Conservation (phyloP, 2,797 vertebrate genomes). For the Sebastolobus altivelis region DNA sequence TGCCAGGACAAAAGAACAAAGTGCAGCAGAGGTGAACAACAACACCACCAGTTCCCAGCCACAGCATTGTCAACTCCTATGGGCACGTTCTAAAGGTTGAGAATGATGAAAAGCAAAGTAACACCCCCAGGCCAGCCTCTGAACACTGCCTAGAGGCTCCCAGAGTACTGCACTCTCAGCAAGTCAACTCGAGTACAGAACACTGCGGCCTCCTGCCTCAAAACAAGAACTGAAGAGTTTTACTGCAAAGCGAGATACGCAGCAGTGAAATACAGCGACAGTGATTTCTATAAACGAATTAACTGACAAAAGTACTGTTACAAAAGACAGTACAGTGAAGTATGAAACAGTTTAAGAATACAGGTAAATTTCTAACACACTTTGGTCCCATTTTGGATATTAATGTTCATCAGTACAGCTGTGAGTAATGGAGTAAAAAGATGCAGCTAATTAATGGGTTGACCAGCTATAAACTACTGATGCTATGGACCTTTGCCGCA, state of each 20-base stretch:
- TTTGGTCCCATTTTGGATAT: background rate
- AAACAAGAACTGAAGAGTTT: constrained; percentile 37
- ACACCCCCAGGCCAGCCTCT: constrained; percentile 73
- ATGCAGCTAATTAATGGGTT: background rate
- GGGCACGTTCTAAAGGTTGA: constrained; percentile 72
- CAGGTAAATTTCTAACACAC: background rate
- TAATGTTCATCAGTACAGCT: background rate
- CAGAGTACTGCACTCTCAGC: constrained; percentile 73
- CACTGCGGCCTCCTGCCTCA: constrained; percentile 34
- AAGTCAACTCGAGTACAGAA: constrained; percentile 68
- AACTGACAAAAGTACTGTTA: background rate
- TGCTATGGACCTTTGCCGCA: background rate
- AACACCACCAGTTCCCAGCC: constrained; percentile 45
- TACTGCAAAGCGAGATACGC: constrained; percentile 18
- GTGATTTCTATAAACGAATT: background rate
- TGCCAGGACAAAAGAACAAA: constrained; percentile 54
- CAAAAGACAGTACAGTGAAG: background rate
- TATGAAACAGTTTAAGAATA: background rate
- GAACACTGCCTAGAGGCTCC: constrained; percentile 73
- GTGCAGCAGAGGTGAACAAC: constrained; percentile 57
- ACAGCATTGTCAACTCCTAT: constrained; percentile 69
- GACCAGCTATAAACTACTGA: background rate
- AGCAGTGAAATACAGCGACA: constrained; percentile 17
- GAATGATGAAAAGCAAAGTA: constrained; percentile 82
- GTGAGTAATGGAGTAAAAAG: background rate